A percentile compares a stretch with the other conserved stretches of the same genome.
Evolutionary conservation across 30 jellyfish, hydroid and myxozoan genomes (phyloP).

Genomic region (Turritopsis rubra): DNA sequence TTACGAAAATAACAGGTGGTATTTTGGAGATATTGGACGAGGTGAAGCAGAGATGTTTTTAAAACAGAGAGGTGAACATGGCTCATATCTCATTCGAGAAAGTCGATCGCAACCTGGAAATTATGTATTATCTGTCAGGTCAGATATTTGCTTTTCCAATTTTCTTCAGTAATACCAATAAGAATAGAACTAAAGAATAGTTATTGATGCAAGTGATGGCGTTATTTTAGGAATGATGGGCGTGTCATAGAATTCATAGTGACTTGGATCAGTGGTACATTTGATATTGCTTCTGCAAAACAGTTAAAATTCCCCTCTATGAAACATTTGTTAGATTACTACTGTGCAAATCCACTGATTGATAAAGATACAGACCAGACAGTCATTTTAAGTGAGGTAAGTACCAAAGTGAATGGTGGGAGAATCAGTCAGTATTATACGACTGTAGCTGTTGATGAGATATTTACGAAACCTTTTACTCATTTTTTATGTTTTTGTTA

Average conservation of each 20-base stretch:
- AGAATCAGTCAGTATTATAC: too few species aligned
- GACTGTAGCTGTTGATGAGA: too few species aligned
- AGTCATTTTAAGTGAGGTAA: constrained; percentile 55
- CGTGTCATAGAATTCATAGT: constrained; percentile 57
- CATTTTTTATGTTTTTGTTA: constrained; percentile 2
- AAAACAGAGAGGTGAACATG: constrained; percentile 59
- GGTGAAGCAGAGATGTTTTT: constrained; percentile 63
- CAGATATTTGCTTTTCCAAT: not conserved
- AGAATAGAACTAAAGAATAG: not conserved
- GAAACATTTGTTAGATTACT: constrained; percentile 43
- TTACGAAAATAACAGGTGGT: constrained; percentile 50
- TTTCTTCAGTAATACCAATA: too few species aligned
- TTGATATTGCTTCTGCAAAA: constrained; percentile 43
- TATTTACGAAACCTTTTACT: too few species aligned
- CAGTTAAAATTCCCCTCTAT: constrained; percentile 55
- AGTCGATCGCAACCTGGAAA: constrained; percentile 90
- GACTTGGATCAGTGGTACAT: constrained; percentile 29
- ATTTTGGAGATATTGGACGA: constrained; percentile 62
- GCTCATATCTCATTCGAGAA: constrained; percentile 79
- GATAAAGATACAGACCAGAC: constrained; percentile 41
- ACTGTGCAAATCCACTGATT: constrained; percentile 47
- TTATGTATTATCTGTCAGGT: constrained; percentile 82
- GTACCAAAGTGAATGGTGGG: not conserved
- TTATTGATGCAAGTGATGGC: not conserved
- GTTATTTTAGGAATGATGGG: constrained; percentile 30